These are phyloP conservation scores for Halcyon badia DNA, from an alignment of 2,797 vertebrate genomes.

Conservation along the genomic window DNA sequence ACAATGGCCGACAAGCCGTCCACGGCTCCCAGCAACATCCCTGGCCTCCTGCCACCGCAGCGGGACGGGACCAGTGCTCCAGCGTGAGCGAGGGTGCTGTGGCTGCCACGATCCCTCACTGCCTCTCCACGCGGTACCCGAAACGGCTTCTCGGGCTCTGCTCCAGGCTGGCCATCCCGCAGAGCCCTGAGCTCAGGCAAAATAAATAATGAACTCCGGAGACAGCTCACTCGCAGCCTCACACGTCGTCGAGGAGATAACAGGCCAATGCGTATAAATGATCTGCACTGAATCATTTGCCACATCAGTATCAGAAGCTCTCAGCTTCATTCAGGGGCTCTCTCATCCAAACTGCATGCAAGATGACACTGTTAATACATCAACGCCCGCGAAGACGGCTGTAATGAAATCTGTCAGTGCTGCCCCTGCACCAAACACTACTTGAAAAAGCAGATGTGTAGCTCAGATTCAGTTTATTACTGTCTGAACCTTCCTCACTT, in stretches of 20 bases:
- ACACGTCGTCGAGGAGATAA: slow-evolving; percentile 37
- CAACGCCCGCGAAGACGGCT: slow-evolving; percentile 19
- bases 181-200: not conserved
- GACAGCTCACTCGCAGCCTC: slow-evolving; percentile 58
- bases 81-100: fast-evolving
- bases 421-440: slow-evolving; percentile 57
- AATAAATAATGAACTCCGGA: slow-evolving; percentile 49
- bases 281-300: slow-evolving; percentile 67
- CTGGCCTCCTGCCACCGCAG: not conserved
- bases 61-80: not conserved
- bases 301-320: slow-evolving; percentile 55
- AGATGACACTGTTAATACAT: slow-evolving; percentile 68
- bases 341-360: slow-evolving; percentile 38
- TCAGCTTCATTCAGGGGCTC: slow-evolving; percentile 56
- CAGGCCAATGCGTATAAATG: slow-evolving; percentile 47
- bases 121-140: fast-evolving
- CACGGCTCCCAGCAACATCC: not conserved
- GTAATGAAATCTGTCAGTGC: slow-evolving; percentile 65
- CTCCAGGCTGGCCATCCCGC: not conserved
- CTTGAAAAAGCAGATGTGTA: slow-evolving; percentile 63
- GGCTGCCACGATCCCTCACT: fast-evolving
- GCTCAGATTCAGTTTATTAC: slow-evolving; percentile 54
- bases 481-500: not conserved
- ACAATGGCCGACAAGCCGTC: not conserved
- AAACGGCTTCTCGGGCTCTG: not conserved